These are phyloP conservation scores for Orius laevigatus DNA, from an alignment of 1,140 invertebrate species.

Conservation along the genomic window DNA sequence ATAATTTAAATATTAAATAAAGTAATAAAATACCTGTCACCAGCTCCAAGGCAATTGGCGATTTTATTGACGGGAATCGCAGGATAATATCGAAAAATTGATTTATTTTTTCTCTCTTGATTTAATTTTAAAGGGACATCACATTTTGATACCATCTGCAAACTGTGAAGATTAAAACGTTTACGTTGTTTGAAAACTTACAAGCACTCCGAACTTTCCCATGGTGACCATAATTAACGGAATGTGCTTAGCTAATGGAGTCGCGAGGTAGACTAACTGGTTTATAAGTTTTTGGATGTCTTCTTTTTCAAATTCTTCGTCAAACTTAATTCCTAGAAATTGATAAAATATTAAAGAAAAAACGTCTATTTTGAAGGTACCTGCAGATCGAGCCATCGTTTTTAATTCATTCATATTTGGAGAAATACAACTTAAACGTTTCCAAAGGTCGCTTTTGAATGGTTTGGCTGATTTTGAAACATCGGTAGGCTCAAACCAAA, in stretches of 20 bases:
- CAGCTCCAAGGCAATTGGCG: not conserved
- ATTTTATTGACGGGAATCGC: not conserved
- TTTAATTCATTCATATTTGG: slow-evolving; percentile 56
- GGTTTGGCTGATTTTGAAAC: slow-evolving; percentile 38
- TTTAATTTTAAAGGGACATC: too few relatives aligned
- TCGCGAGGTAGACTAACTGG: slow-evolving; percentile 11
- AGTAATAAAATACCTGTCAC: slow-evolving; percentile 4
- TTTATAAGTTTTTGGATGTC: slow-evolving; percentile 10
- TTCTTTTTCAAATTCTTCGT: slow-evolving; percentile 2
- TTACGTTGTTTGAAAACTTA: slow-evolving; percentile 6
- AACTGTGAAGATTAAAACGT: not conserved
- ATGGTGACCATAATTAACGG: slow-evolving; percentile 18
- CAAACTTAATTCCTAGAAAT: slow-evolving; percentile 9
- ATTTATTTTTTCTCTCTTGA: too few relatives aligned
- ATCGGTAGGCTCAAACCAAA: slow-evolving; percentile 55
- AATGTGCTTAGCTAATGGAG: slow-evolving; percentile 14
- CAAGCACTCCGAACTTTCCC: slow-evolving; percentile 17
- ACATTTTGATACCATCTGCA: slow-evolving; percentile 16
- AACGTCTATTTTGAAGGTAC: slow-evolving; percentile 3
- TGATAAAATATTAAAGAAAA: not conserved
- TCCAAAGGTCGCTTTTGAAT: slow-evolving; percentile 30
- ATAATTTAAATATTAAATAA: not conserved
- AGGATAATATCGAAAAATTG: slow-evolving; percentile 2
- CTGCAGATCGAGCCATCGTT: slow-evolving; percentile 28
- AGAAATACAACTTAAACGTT: slow-evolving; percentile 39